Evolutionary conservation across 2,888 invertebrate genomes (phyloP).

Genomic region (Sphaerophoria taeniata): DNA sequence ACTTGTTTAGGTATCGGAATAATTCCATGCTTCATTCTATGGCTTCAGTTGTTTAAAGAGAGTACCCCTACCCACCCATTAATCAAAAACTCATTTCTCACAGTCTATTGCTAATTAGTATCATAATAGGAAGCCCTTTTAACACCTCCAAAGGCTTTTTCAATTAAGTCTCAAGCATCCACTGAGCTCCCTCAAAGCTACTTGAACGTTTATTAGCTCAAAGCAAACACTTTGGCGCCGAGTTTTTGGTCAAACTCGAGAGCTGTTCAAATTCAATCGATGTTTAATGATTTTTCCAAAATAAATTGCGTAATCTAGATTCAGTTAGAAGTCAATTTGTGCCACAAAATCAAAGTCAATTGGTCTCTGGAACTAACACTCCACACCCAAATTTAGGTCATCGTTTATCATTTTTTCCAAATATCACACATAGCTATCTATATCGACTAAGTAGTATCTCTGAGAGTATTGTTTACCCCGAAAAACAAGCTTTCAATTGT

Average conservation of each 20-base stretch:
- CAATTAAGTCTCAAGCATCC: too few relatives aligned
- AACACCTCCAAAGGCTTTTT: too few relatives aligned
- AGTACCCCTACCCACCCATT: too few relatives aligned
- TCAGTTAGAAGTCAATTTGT: not conserved
- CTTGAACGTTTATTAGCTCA: too few relatives aligned
- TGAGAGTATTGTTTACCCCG: constrained; percentile 22
- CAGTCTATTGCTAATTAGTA: too few relatives aligned
- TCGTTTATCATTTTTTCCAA: not conserved
- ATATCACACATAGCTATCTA: not conserved
- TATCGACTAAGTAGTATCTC: not conserved
- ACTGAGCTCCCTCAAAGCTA: too few relatives aligned
- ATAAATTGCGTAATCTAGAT: not conserved
- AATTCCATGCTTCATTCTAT: too few relatives aligned
- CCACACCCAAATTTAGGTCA: constrained; percentile 29
- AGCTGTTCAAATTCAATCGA: not conserved
- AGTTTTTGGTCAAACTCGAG: not conserved
- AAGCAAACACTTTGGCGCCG: not conserved
- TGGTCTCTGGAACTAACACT: constrained; percentile 25
- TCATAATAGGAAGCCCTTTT: too few relatives aligned
- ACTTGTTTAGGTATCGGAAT: too few relatives aligned
- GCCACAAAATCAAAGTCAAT: constrained; percentile 54
- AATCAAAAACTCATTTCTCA: too few relatives aligned
- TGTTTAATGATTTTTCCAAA: not conserved
- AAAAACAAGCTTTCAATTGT: constrained; percentile 49
- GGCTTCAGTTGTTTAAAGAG: too few relatives aligned